Conservation (phyloP, 37 sponge, comb jelly and placozoan species). For the Lycopodina hypogea region DNA sequence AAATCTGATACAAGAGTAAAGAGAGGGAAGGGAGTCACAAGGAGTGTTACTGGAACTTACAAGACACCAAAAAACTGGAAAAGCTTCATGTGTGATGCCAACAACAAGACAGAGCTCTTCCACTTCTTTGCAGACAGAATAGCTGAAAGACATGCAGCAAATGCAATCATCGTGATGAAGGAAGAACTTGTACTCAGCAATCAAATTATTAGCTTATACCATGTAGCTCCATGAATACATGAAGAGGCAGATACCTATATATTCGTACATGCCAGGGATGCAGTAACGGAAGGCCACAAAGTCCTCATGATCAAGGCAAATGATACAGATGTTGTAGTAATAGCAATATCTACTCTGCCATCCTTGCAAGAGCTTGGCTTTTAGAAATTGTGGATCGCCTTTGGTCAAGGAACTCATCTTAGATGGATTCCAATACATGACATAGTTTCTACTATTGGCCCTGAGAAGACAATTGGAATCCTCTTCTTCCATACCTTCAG, state of each 20-base stretch:
- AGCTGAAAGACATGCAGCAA: background rate
- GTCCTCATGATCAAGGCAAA: no score
- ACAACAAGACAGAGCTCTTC: background rate
- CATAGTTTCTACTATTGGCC: background rate
- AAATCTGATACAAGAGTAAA: background rate
- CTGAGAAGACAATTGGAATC: background rate
- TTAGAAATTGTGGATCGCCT: background rate
- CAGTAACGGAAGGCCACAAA: background rate
- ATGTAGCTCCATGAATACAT: background rate
- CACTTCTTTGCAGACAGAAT: background rate
- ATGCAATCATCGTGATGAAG: background rate
- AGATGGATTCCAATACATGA: constrained; percentile 3
- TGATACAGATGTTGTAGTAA: background rate
- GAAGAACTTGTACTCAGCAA: background rate
- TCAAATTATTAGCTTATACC: background rate
- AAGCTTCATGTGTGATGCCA: background rate
- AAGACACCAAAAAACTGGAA: background rate
- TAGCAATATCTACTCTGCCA: background rate
- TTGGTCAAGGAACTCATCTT: background rate
- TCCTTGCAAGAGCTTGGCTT: background rate
- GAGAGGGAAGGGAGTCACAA: background rate
- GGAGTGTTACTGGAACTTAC: background rate
- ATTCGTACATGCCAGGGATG: no score
- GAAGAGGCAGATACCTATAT: background rate
- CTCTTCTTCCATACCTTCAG: background rate